Conservation (phyloP, 2,888 invertebrate genomes). For the Syrphus vitripennis region DNA sequence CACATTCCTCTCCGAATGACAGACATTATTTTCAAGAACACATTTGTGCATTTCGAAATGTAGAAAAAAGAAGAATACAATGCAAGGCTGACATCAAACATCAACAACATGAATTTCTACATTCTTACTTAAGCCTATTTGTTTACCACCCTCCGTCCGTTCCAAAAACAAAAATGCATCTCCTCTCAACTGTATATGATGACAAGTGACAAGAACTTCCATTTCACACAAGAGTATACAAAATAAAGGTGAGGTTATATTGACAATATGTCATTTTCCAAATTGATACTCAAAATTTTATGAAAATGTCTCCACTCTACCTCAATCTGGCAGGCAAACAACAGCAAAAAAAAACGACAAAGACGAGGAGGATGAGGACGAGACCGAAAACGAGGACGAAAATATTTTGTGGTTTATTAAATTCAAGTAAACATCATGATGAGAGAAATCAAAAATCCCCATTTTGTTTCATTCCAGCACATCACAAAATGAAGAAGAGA, state of each 20-base stretch:
- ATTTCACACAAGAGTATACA: neutral
- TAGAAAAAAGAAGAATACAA: neutral
- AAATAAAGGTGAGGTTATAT: neutral
- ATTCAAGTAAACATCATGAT: slow-evolving; percentile 51
- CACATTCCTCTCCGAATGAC: neutral
- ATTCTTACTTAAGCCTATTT: slow-evolving; percentile 4
- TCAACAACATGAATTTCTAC: neutral
- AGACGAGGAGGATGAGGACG: neutral
- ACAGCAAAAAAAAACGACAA: neutral
- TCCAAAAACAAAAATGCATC: neutral
- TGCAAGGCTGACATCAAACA: neutral
- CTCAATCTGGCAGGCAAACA: slow-evolving; percentile 27
- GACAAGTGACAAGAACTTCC: neutral
- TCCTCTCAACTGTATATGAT: neutral
- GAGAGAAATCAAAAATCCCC: slow-evolving; percentile 18
- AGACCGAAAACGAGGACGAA: neutral
- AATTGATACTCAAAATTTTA: slow-evolving; percentile 58
- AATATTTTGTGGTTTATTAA: slow-evolving; percentile 61
- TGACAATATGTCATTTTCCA: slow-evolving; percentile 39
- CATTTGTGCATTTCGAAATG: slow-evolving; percentile 6
- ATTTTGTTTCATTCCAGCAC: slow-evolving; percentile 1
- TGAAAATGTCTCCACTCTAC: slow-evolving; percentile 61
- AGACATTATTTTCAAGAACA: slow-evolving; percentile 1
- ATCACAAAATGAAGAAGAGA: neutral
- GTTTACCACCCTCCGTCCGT: too few relatives aligned